A percentile compares a stretch with the other conserved stretches of the same genome.
Conservation (phyloP, 1,140 invertebrate genomes). For the Drosophila parvula region DNA sequence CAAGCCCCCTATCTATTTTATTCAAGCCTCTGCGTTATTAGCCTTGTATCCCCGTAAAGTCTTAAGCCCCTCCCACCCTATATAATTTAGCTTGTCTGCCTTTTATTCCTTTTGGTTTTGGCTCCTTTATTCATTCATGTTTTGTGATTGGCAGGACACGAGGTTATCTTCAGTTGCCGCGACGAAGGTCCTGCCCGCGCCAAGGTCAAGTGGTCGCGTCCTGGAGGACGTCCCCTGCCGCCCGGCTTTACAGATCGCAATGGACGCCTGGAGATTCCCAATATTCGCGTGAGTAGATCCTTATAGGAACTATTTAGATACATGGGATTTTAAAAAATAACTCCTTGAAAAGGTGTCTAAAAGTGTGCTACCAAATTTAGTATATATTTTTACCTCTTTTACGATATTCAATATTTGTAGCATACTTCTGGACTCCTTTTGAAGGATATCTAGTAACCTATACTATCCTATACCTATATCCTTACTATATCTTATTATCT, state of each 20-base stretch:
- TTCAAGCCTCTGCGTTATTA: background rate
- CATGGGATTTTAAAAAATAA: no score
- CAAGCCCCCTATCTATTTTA: no score
- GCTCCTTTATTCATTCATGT: background rate
- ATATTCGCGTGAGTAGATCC: conserved; percentile 88
- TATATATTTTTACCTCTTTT: no score
- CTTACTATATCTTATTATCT: background rate
- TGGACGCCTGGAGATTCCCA: conserved; percentile 93
- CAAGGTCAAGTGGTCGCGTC: conserved; percentile 90
- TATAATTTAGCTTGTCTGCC: conserved; percentile 5
- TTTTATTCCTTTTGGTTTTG: background rate
- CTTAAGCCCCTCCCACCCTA: background rate
- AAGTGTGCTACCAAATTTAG: no score
- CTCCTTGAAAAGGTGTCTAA: no score
- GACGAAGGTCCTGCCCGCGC: conserved; percentile 92
- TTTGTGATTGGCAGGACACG: conserved; percentile 87
- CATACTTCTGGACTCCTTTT: no score
- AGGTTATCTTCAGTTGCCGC: conserved; percentile 96
- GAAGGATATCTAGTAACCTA: no score
- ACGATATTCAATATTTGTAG: no score
- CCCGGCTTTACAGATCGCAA: conserved; percentile 88
- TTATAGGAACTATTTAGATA: no score
- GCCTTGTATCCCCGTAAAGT: conserved; percentile 4
- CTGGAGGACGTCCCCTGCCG: conserved; percentile 89
- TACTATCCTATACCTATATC: no score